Conservation (phyloP, 2,888 invertebrate species). For the Eucera pruinosa region DNA sequence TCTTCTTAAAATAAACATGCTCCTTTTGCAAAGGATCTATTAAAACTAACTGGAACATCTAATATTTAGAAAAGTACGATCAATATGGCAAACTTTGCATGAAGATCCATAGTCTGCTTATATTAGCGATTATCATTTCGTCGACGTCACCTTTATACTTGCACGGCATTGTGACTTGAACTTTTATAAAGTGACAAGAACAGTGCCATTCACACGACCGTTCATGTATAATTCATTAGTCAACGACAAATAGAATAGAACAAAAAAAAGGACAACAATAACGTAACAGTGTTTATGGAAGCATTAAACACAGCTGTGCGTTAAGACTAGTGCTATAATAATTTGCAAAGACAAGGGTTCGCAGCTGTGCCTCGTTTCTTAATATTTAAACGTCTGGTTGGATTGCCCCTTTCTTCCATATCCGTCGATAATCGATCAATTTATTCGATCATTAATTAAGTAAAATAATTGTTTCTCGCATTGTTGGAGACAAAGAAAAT, state of each 20-base stretch:
- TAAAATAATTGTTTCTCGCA: neutral
- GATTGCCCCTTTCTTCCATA: slow-evolving; percentile 15
- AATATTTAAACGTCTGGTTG: slow-evolving; percentile 29
- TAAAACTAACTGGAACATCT: no score
- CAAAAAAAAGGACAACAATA: neutral
- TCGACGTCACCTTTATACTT: neutral
- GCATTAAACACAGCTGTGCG: slow-evolving; percentile 10
- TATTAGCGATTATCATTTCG: neutral
- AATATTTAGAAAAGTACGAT: no score
- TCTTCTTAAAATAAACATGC: no score
- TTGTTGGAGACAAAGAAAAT: no score
- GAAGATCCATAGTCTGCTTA: no score
- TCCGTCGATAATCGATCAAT: slow-evolving; percentile 24
- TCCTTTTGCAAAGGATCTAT: no score
- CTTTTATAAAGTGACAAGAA: neutral
- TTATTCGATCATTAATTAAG: slow-evolving; percentile 1
- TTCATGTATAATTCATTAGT: neutral
- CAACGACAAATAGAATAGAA: neutral
- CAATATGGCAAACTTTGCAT: no score
- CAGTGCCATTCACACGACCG: no score
- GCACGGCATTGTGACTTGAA: neutral
- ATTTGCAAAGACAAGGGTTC: slow-evolving; percentile 14
- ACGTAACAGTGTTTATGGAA: neutral
- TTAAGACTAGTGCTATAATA: neutral
- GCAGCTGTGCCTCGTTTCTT: slow-evolving; percentile 30